Base-by-base conservation (phyloP, 2,797 vertebrate species). In the Eutrigla gurnardus region DNA sequence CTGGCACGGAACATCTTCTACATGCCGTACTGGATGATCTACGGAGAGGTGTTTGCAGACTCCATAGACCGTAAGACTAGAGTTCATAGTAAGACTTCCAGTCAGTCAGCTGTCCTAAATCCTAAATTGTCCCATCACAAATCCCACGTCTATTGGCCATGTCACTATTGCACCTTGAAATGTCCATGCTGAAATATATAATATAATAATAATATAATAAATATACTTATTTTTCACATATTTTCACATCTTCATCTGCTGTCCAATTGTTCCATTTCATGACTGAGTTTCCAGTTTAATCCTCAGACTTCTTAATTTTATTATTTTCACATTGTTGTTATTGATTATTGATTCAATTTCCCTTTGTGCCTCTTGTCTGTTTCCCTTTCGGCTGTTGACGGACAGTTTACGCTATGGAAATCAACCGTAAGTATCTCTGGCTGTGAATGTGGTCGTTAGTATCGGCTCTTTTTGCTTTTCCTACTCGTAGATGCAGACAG, bases 61-160 rank as follows among this genome's bases (percentile, higher is more conserved):
- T 98, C 98, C 96, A 98, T 98, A 96, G 98, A 99, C 96, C 98
- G 98, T 99, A 99, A 99, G 98, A 98, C 93, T 96, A 97, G 97
- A 97, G 92, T 99, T 94, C 93, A 99, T 97, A 98, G 98, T 98
- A 99, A 98, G 98, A 96, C 90, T 95, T 92, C 54, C 93, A 92
- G 94, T 95, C 93, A 94, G 73, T 93, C 91, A 83, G 78, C 42
- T 45, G 13, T 40, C 25, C 25, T 25, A 25, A 25, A 25, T 25
- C 25, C 25, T 25, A 25, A 25, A 25, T 25, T 25, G 25, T 25
- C 25, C 25, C 25, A 25, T 25, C 25, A 25, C 25, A 25, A 25
- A 25, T 25, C 25, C 25, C 25, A 25, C 2, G 25, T 25, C 25
- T 25, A 25, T 25, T 25, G 25, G 2, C 25, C 25, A 25, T 25